Evolutionary conservation across 2,797 vertebrate genomes (phyloP).

Genomic region (Zalophus californianus): DNA sequence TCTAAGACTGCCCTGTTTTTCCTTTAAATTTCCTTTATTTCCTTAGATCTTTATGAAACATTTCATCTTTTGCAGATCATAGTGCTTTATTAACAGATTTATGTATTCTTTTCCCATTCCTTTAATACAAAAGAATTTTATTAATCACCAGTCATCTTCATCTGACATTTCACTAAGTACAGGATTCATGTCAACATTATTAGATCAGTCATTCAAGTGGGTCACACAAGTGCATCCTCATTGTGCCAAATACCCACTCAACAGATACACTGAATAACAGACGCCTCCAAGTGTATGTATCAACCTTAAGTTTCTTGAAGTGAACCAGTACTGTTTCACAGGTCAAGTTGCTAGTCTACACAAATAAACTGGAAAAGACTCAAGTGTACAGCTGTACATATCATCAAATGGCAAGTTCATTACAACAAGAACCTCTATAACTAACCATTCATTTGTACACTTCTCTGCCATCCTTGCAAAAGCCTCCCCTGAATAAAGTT

Average conservation of each 20-base stretch:
- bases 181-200: slow-evolving; percentile 69
- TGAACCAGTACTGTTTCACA: slow-evolving; percentile 63
- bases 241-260: slow-evolving; percentile 63
- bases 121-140: slow-evolving; percentile 77
- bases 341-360: slow-evolving; percentile 56
- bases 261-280: slow-evolving; percentile 12
- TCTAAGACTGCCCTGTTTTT: slow-evolving; percentile 63
- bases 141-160: slow-evolving; percentile 68
- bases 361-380: slow-evolving; percentile 63
- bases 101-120: slow-evolving; percentile 69
- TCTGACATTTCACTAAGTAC: slow-evolving; percentile 74
- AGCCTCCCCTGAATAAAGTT: slow-evolving; percentile 60
- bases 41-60: slow-evolving; percentile 73
- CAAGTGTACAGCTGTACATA: background rate
- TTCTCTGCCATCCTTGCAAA: slow-evolving; percentile 39
- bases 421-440: background rate
- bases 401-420: slow-evolving; percentile 48
- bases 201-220: slow-evolving; percentile 61
- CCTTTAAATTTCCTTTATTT: slow-evolving; percentile 73
- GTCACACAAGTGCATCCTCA: slow-evolving; percentile 41
- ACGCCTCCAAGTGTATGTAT: slow-evolving; percentile 42
- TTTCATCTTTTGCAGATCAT: slow-evolving; percentile 72
- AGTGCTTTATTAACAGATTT: slow-evolving; percentile 78
- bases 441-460: background rate
- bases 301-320: slow-evolving; percentile 44